phyloP scores from a whole-genome alignment of 2,797 vertebrate genomes.

The Thalassophryne amazonica region DNA sequence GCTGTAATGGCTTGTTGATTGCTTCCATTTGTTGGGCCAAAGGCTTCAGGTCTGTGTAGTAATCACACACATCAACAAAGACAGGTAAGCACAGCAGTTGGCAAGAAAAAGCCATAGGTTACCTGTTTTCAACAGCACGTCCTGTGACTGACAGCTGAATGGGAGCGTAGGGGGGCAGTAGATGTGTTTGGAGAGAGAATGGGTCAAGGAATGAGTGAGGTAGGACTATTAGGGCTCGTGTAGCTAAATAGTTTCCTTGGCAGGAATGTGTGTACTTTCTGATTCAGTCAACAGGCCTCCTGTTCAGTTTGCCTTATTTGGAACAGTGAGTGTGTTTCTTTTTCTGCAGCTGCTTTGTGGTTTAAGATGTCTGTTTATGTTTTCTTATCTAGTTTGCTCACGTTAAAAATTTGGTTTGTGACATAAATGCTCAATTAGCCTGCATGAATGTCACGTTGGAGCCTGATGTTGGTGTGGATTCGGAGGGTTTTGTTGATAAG shows the following conservation, averaged over 20 bases:
- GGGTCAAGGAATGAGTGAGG: slow-evolving; percentile 22
- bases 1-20: slow-evolving; percentile 63
- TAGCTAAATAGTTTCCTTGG: slow-evolving; percentile 55
- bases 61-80: slow-evolving; percentile 23
- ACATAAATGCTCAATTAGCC: no score
- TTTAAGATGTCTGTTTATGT: background rate
- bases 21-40: slow-evolving; percentile 56
- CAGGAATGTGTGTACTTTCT: slow-evolving; percentile 48
- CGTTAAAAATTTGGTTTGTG: no score
- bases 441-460: no score
- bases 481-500: no score
- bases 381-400: background rate
- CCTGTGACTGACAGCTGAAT: slow-evolving; percentile 55
- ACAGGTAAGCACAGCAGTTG: slow-evolving; percentile 9
- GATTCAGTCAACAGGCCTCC: slow-evolving; percentile 38
- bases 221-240: slow-evolving; percentile 21
- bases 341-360: slow-evolving; percentile 7
- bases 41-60: slow-evolving; percentile 35
- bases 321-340: slow-evolving; percentile 23
- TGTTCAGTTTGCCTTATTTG: slow-evolving; percentile 24
- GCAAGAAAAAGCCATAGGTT: slow-evolving; percentile 8
- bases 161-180: slow-evolving; percentile 7
- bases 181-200: slow-evolving; percentile 3
- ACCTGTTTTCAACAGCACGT: slow-evolving; percentile 27
- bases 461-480: no score